Base-by-base conservation (phyloP, 1,140 invertebrate genomes). In the Globodera rostochiensis region DNA sequence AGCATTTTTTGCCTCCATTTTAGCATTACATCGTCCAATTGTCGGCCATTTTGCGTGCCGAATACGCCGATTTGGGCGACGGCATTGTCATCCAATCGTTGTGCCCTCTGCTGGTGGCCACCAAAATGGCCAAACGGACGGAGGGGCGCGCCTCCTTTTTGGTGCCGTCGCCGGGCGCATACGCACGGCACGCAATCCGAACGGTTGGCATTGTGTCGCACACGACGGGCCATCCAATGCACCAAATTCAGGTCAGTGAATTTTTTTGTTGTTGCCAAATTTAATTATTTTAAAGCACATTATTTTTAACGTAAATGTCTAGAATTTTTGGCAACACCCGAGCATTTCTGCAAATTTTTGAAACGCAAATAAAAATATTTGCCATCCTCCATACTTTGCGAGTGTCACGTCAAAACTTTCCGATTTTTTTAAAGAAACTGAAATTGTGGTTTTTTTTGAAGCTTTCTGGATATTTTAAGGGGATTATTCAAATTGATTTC, bases 51-150 rank as follows among this genome's bases (percentile, higher is more conserved):
- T 49, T 85, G 19, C 74, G 74, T 36, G 74, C 77, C 46, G 84
- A 85, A 79, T 85, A 87, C 57, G 25, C 70, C 8, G 5, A 25
- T 9, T n/a, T 19, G 3, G 5, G 57, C 57, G 13, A 5, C 57
- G 78, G 46, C 7, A 87, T 85, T 67, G 47, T 66, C 13, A 82
- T 85, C 60, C 84, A 85, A 53, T 78, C 84, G 45, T 47, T 85
- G 15, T 79, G 73, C 77, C 84, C 84, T 60, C 73, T 87, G 82
- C 1, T 86, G n/a, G 86, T 85, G 11, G 77, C 84, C 19, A 85
- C 84, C 3, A 84, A 86, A n/a, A 85, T 85, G 84, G 21, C 85
- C 50, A 84, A 84, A 15, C 36, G 25, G 69, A 36, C 36, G 11
- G 25, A 71, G 46, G 57, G 57, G 19, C 57, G 57, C 1, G 13